A percentile compares a stretch with the other conserved stretches of the same genome.
Conservation (phyloP, 2,797 vertebrate species). For the Anas bernieri region DNA sequence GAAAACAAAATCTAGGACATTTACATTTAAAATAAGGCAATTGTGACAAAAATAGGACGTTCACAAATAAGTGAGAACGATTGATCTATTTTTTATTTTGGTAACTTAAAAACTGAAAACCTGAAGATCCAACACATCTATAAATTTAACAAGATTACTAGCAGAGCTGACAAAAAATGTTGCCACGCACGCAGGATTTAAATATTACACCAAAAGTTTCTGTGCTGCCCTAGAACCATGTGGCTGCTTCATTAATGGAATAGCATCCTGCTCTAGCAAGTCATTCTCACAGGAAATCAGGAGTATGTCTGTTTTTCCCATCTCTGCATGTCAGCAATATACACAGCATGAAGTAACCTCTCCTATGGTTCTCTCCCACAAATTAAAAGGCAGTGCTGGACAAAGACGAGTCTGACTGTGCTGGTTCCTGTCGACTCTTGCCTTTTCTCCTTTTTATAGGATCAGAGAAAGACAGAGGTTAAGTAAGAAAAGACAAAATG, state of each 20-base stretch:
- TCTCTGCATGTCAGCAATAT: background rate
- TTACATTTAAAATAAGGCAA: background rate
- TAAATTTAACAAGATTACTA: background rate
- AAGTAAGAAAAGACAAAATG: conserved; percentile 23
- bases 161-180: background rate
- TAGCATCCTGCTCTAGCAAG: background rate
- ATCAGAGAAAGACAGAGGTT: conserved; percentile 5
- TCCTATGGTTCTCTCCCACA: background rate
- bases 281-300: background rate
- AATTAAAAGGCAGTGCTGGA: conserved; percentile 39
- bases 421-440: background rate
- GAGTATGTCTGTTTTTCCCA: background rate
- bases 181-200: background rate
- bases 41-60: background rate
- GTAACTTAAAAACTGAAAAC: background rate
- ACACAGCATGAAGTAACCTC: background rate
- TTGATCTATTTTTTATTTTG: background rate
- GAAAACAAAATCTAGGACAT: background rate
- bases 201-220: background rate
- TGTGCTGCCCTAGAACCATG: background rate
- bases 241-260: background rate
- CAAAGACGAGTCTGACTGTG: background rate
- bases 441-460: background rate
- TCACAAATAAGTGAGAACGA: background rate
- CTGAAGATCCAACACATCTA: background rate